These are phyloP conservation scores for Kradibia gibbosae DNA, from an alignment of 1,140 invertebrate genomes.

Conservation along the genomic window DNA sequence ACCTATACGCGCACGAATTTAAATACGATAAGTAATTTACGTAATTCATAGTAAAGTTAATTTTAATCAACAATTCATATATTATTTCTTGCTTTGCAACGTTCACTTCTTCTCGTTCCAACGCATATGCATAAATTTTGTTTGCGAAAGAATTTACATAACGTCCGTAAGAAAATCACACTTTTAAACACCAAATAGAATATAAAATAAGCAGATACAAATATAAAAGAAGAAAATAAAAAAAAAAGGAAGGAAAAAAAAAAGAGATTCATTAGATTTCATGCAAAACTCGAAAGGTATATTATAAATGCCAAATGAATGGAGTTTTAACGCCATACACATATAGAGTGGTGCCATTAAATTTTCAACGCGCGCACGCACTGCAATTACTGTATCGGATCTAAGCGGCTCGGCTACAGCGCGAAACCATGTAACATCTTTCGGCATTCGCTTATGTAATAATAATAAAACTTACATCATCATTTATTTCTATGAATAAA, in stretches of 20 bases:
- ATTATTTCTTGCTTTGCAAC: constrained; percentile 22
- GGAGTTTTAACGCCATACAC: constrained; percentile 11
- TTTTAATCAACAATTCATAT: constrained; percentile 35
- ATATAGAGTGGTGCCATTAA: not conserved
- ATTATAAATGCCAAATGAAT: constrained; percentile 31
- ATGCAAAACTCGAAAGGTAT: constrained; percentile 23
- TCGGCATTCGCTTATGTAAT: constrained; percentile 15
- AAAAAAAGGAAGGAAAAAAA: too few species aligned
- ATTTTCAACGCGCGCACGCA: constrained; percentile 16
- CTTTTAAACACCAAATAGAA: constrained; percentile 24
- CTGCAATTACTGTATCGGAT: constrained; percentile 37
- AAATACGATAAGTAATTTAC: constrained; percentile 1
- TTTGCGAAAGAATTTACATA: constrained; percentile 46
- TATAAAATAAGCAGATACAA: not conserved
- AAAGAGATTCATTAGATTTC: constrained; percentile 14
- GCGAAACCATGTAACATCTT: not conserved
- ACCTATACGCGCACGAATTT: too few species aligned
- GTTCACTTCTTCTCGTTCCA: constrained; percentile 25
- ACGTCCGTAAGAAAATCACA: constrained; percentile 45
- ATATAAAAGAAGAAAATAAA: too few species aligned
- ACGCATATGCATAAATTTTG: constrained; percentile 21
- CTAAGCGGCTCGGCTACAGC: constrained; percentile 9
- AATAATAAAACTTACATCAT: constrained; percentile 30
- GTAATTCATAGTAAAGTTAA: constrained; percentile 4
- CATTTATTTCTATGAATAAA: constrained; percentile 38